Evolutionary conservation across 1,140 invertebrate species (phyloP).

Genomic region (Oryctes rhinoceros): DNA sequence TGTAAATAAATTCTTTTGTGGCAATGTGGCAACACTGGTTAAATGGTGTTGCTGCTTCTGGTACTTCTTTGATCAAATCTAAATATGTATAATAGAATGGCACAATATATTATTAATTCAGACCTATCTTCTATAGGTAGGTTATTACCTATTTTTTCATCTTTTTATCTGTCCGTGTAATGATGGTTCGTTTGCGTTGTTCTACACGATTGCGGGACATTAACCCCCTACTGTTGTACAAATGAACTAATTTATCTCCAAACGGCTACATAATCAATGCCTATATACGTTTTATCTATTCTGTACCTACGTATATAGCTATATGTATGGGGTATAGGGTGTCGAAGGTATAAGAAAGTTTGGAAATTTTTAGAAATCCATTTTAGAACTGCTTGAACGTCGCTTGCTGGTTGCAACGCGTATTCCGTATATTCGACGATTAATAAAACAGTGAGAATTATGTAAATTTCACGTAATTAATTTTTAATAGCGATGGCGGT

Average conservation of each 20-base stretch:
- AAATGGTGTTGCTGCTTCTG: no score
- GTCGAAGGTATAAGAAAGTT: no score
- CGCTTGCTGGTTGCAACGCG: no score
- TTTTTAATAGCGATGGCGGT: constrained; percentile 56
- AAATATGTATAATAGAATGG: not conserved
- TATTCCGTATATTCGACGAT: not conserved
- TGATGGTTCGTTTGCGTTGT: constrained; percentile 8
- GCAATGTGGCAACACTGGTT: no score
- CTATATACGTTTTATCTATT: no score
- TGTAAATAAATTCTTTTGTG: no score
- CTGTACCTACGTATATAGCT: no score
- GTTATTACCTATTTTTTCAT: not conserved
- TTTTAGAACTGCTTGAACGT: no score
- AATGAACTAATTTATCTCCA: constrained; percentile 29
- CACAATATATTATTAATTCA: not conserved
- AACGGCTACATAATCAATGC: constrained; percentile 8
- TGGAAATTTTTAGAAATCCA: no score
- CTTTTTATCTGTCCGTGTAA: not conserved
- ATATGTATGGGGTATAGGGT: no score
- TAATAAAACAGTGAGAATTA: constrained; percentile 53
- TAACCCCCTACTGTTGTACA: constrained; percentile 27
- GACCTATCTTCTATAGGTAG: not conserved
- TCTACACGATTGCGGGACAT: constrained; percentile 16
- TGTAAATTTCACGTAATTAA: constrained; percentile 56
- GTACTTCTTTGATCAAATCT: not conserved